These are phyloP conservation scores for Pachyramphus minor DNA, from an alignment of 2,113 vertebrate genomes.

Conservation along the genomic window DNA sequence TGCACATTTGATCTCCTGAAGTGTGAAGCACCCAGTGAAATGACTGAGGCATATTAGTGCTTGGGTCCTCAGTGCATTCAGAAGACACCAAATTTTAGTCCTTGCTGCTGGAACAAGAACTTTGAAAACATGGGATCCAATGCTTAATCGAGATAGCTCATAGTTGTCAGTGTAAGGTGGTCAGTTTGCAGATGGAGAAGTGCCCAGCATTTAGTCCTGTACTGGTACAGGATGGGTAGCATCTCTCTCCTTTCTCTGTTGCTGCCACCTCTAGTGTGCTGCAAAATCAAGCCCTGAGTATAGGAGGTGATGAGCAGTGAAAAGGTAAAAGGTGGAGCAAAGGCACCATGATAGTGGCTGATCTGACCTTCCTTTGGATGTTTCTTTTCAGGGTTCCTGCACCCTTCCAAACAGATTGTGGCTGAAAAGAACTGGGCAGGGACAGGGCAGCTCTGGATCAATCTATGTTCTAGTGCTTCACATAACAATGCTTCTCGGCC, in stretches of 20 bases:
- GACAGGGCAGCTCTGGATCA: neutral
- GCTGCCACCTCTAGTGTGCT: neutral
- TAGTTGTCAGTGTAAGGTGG: neutral
- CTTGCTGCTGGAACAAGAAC: neutral
- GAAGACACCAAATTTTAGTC: neutral
- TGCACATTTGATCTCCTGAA: neutral
- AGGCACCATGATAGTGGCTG: neutral
- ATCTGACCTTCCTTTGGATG: neutral
- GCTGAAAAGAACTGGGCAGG: neutral
- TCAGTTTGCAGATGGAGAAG: neutral
- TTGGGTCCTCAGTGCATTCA: neutral
- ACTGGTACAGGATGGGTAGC: fast-evolving
- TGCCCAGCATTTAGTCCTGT: neutral
- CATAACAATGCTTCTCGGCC: neutral
- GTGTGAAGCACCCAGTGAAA: neutral
- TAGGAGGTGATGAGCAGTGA: neutral
- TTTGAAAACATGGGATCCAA: neutral
- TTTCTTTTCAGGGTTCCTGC: neutral
- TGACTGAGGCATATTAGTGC: neutral
- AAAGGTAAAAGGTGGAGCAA: neutral
- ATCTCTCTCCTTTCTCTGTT: neutral
- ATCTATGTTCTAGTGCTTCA: neutral
- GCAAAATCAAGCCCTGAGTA: neutral
- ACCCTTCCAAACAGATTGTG: neutral
- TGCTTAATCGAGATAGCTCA: neutral